phyloP scores from a whole-genome alignment of 2,888 invertebrate species.

The Xestia ashworthii region DNA sequence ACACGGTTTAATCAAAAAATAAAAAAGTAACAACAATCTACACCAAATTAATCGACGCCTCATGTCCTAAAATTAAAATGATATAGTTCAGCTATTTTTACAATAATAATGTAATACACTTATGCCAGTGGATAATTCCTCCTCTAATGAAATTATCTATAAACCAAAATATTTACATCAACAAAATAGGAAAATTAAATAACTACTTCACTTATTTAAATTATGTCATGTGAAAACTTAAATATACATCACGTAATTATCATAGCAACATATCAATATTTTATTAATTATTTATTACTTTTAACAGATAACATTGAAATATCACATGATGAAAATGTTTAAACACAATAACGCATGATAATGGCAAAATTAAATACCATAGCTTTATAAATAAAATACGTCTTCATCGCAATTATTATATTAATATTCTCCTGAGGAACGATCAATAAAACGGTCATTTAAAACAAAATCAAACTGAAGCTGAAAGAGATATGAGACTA shows the following conservation, averaged over 20 bases:
- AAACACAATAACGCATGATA: constrained; percentile 83
- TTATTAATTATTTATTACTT: constrained; percentile 80
- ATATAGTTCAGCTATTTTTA: constrained; percentile 35
- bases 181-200: constrained; percentile 77
- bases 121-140: constrained; percentile 55
- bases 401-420: constrained; percentile 61
- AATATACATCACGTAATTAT: constrained; percentile 78
- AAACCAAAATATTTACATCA: constrained; percentile 81
- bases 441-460: constrained; percentile 48
- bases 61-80: constrained; percentile 42
- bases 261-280: constrained; percentile 82
- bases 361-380: constrained; percentile 81
- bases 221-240: constrained; percentile 87
- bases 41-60: constrained; percentile 10
- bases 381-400: constrained; percentile 75
- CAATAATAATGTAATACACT: constrained; percentile 61
- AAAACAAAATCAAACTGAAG: constrained; percentile 37
- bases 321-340: constrained; percentile 89
- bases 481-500: constrained; percentile 6
- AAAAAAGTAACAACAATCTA: constrained; percentile 20
- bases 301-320: constrained; percentile 90
- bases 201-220: constrained; percentile 70
- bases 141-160: constrained; percentile 67
- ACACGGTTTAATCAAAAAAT: constrained; percentile 8
- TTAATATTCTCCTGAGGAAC: constrained; percentile 74